A percentile compares a stretch with the other conserved stretches of the same genome.
These are phyloP conservation scores for Callosobruchus maculatus DNA, from an alignment of 2,888 invertebrate genomes.

Conservation along the genomic window DNA sequence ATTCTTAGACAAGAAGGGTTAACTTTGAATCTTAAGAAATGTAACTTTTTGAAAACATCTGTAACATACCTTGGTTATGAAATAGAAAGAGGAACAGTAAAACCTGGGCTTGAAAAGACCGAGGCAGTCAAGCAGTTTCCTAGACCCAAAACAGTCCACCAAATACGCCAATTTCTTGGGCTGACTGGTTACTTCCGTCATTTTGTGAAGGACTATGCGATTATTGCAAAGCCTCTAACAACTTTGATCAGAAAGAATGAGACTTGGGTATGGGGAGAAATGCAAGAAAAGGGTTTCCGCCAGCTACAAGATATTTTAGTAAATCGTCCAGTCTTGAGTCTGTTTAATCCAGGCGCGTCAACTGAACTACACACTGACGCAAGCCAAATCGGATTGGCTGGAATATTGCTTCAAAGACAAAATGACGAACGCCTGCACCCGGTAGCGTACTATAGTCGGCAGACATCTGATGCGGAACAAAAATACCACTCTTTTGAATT, in stretches of 20 bases:
- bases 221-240: constrained; percentile 7
- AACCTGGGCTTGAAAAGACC: constrained; percentile 10
- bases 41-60: constrained; percentile 11
- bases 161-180: constrained; percentile 14
- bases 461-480: constrained; percentile 33
- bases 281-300: constrained; percentile 18
- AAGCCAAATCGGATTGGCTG: constrained; percentile 28
- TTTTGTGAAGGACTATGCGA: constrained; percentile 11
- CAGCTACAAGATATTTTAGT: constrained; percentile 12
- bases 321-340: constrained; percentile 16
- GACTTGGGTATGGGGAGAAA: constrained; percentile 15
- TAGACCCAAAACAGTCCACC: constrained; percentile 9
- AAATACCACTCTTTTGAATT: constrained; percentile 39
- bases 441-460: constrained; percentile 37
- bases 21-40: constrained; percentile 18
- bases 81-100: constrained; percentile 7
- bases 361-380: constrained; percentile 36
- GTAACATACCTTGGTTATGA: constrained; percentile 15
- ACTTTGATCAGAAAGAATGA: constrained; percentile 21
- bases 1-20: constrained; percentile 8
- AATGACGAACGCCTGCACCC: constrained; percentile 23
- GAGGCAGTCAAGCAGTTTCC: constrained; percentile 9
- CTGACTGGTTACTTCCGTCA: constrained; percentile 14
- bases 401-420: constrained; percentile 31
- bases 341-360: constrained; percentile 22